Conservation (phyloP, 2,113 vertebrate genomes). For the Bucco capensis region DNA sequence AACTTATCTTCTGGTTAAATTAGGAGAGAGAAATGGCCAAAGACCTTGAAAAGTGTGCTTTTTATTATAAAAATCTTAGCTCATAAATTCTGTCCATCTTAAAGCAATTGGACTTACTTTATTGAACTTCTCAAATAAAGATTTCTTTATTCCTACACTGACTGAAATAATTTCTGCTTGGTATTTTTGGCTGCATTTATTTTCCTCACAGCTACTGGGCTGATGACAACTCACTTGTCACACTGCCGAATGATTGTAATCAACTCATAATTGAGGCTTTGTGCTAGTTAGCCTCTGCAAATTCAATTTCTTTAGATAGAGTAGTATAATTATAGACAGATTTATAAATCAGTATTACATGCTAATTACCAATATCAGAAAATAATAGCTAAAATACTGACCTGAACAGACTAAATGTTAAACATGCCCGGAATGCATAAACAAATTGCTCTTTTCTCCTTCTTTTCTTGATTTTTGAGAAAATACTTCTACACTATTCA, state of each 20-base stretch:
- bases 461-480: neutral
- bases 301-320: slow-evolving; percentile 38
- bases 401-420: slow-evolving; percentile 37
- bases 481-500: neutral
- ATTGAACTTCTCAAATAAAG: slow-evolving; percentile 11
- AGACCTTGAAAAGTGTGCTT: neutral
- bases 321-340: slow-evolving; percentile 18
- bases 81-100: neutral
- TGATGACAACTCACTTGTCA: slow-evolving; percentile 42
- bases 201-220: slow-evolving; percentile 2
- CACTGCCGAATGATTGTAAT: slow-evolving; percentile 46
- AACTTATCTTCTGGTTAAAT: neutral
- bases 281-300: slow-evolving; percentile 49
- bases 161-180: slow-evolving; percentile 12
- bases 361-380: slow-evolving; percentile 63
- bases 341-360: slow-evolving; percentile 54
- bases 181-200: slow-evolving; percentile 6
- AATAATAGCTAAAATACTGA: slow-evolving; percentile 49
- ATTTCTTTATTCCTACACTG: neutral
- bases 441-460: slow-evolving; percentile 35
- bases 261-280: slow-evolving; percentile 58
- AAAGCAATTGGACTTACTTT: neutral
- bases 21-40: neutral
- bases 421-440: slow-evolving; percentile 10
- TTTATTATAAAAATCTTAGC: neutral